Percentiles rank a stretch among this genome's conserved stretches.
phyloP scores from a whole-genome alignment of 1,140 invertebrate genomes.

The Trachymyrmex septentrionalis region DNA sequence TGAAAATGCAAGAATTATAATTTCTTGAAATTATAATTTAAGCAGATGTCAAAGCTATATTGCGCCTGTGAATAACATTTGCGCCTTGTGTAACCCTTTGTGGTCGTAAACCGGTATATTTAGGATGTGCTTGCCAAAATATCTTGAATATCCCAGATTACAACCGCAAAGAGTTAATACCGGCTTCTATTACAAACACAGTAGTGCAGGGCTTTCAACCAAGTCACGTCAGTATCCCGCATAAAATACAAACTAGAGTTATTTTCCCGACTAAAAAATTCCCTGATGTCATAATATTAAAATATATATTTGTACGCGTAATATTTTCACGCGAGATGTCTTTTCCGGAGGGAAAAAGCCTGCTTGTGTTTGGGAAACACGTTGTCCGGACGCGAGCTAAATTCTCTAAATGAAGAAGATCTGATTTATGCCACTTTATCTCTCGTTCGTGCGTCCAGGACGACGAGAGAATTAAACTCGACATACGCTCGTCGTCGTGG shows the following conservation, averaged over 20 bases:
- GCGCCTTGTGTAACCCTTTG: slow-evolving; percentile 7
- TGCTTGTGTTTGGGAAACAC: slow-evolving; percentile 42
- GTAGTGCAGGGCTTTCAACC: not conserved
- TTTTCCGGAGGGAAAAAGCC: not conserved
- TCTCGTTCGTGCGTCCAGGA: slow-evolving; percentile 51
- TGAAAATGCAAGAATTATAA: not conserved
- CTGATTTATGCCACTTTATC: slow-evolving; percentile 61
- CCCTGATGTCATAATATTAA: slow-evolving; percentile 16
- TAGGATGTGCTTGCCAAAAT: slow-evolving; percentile 31
- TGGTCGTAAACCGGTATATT: slow-evolving; percentile 8
- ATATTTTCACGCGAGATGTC: slow-evolving; percentile 9
- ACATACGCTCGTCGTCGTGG: slow-evolving; percentile 32
- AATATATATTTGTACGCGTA: slow-evolving; percentile 24
- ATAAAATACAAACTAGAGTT: slow-evolving; percentile 49
- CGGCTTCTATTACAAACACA: slow-evolving; percentile 13
- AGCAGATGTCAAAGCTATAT: not conserved
- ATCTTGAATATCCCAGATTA: slow-evolving; percentile 50
- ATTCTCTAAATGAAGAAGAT: slow-evolving; percentile 60
- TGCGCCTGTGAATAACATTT: slow-evolving; percentile 27
- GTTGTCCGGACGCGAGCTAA: slow-evolving; percentile 49
- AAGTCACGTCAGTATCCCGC: slow-evolving; percentile 33
- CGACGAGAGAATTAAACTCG: slow-evolving; percentile 46
- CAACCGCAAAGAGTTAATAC: slow-evolving; percentile 57
- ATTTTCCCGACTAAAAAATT: slow-evolving; percentile 14
- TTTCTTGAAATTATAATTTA: not conserved